Base-by-base conservation (phyloP, 2,113 vertebrate genomes). In the Halichoeres trimaculatus region DNA sequence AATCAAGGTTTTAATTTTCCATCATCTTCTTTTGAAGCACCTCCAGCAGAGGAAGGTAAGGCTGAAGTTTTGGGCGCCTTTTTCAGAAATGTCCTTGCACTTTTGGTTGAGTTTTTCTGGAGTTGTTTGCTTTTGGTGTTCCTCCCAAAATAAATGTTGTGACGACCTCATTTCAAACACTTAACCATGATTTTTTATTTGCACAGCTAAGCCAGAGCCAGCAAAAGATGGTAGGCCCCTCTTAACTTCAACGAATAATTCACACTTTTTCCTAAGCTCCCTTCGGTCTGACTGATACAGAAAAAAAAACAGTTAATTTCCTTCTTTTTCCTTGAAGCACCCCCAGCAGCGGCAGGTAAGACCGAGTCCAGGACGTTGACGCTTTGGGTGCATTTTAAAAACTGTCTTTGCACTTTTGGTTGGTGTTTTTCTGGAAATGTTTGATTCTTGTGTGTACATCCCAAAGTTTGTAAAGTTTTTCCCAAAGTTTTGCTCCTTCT, bases 31-130 rank as follows among this genome's bases (percentile, higher is more conserved):
- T 64, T 70, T 89, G 89, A 89, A 55, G 10, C 5, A 36, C 59
- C 43, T 41, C 72, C 74, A n/a, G 24, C 84, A 65, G 85, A 91
- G n/a, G 89, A 77, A 90, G 90, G 90, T 91, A 91, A 91, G 91
- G 58, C 1, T n/a, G 47, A 73, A 35, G 60, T 60, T 43, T 11
- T 48, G 45, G 19, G 14, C 24, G 30, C 14, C 17, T 6, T n/a
- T n/a, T 30, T 30, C 30, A 30, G 6, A 4, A 4, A 30, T 30
- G 30, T 30, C 30, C 6, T 6, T 30, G 30, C 30, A 30, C 30
- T 30, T 30, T 70, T 52, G 41, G 19, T 66, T 66, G 20, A 58
- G 54, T 64, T 61, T 52, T 8, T 20, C 13, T 7, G 0, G 14
- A 48, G 34, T 22, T 52, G 38, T 64, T 74, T 16, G 55, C 40